These are phyloP conservation scores for Pangasius sanitwongsei DNA, from an alignment of 2,797 vertebrate genomes.

Conservation along the genomic window DNA sequence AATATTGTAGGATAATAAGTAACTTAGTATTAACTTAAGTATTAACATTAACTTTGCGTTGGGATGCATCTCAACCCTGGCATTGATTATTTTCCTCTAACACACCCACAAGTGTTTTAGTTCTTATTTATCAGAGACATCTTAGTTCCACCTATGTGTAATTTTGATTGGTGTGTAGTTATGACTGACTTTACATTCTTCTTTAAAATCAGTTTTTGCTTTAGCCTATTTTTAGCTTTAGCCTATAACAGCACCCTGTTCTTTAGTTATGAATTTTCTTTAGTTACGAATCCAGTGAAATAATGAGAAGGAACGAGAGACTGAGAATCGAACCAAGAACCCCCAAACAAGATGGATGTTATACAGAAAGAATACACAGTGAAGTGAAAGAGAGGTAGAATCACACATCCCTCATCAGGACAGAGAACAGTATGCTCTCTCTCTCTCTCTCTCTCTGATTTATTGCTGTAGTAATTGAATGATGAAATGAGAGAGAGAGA, in stretches of 20 bases:
- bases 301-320: not conserved
- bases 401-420: not conserved
- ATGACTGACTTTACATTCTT: not conserved
- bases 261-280: not conserved
- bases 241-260: too few relatives aligned
- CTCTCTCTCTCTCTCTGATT: slow-evolving; percentile 17
- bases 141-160: not conserved
- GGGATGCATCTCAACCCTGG: not conserved
- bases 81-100: not conserved
- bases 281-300: not conserved
- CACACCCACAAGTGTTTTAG: not conserved
- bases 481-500: not conserved
- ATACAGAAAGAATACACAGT: not conserved
- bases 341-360: not conserved
- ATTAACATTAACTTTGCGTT: too few relatives aligned
- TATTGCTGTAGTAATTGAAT: slow-evolving; percentile 15
- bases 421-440: not conserved
- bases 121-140: not conserved
- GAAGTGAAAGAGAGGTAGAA: not conserved
- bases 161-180: not conserved
- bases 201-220: not conserved
- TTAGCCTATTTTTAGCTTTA: not conserved
- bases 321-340: not conserved
- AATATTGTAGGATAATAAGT: not conserved
- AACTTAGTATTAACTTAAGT: not conserved